Conservation (phyloP, 2,797 vertebrate genomes). For the Molothrus ater region DNA sequence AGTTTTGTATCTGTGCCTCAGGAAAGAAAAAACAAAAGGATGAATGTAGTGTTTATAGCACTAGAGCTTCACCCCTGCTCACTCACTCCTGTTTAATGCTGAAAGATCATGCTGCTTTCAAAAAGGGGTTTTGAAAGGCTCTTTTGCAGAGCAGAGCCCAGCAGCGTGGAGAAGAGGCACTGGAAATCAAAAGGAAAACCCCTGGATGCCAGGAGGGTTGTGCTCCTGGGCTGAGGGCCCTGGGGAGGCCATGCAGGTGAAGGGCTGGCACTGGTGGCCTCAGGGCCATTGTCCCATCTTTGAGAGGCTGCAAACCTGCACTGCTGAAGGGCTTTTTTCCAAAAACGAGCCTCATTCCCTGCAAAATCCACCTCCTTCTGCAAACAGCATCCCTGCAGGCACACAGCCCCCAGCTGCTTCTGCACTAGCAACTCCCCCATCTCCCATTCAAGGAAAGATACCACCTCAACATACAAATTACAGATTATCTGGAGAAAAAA, state of each 20-base stretch:
- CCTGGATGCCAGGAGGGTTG: not conserved
- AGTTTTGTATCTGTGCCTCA: constrained; percentile 17
- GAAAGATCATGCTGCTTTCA: not conserved
- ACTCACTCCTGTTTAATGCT: not conserved
- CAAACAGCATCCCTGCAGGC: not conserved
- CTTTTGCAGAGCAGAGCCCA: not conserved
- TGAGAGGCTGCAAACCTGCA: not conserved
- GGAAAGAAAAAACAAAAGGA: constrained; percentile 7
- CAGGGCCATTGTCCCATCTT: not conserved
- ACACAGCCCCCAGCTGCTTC: not conserved
- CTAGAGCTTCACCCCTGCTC: not conserved
- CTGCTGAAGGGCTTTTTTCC: fast-evolving
- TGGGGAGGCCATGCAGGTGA: fast-evolving
- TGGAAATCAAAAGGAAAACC: not conserved
- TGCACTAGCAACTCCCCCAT: not conserved
- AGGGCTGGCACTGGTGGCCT: not conserved
- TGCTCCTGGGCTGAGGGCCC: not conserved
- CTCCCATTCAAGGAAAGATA: not conserved
- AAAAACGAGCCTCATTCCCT: not conserved
- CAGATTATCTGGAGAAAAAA: not conserved
- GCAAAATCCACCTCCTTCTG: not conserved
- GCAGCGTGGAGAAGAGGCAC: not conserved
- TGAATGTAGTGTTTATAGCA: not conserved
- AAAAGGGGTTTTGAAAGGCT: not conserved
- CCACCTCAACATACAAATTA: not conserved